Evolutionary conservation across 1,140 invertebrate genomes (phyloP), one percentile per base, ranked within the genome.

Genomic region (Ceratosolen solmsi): DNA sequence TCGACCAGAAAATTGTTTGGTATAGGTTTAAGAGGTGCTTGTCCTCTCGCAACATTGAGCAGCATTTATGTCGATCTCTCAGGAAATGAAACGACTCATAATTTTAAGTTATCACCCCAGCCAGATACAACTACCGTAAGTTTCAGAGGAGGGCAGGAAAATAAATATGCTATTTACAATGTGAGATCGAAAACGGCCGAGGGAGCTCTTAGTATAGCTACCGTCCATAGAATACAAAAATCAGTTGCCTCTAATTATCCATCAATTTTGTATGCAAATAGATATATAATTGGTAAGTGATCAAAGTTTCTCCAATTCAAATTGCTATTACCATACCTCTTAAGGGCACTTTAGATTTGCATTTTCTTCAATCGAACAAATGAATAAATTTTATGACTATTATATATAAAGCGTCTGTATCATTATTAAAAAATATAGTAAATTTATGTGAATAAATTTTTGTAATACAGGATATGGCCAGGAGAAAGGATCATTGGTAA

Each of bases 1-100:
- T 97, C 96, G 2, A 92, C 98, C 77, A 93, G 95, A 79, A 96
- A 95, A 86, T 91, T 98, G 25, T 99, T 98, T 92, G 97, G 96
- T 1, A 94, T 95, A 87, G 95, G 96, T 38, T 89, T 99, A 8
- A 93, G 93, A 80, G 94, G 94, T 63, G 92, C 94, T 60, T 99
- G 98, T 90, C 95, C 96, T 56, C 90, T 98, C 51, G 95, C 97
- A 41, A 92, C 92, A 27, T 92, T 91, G 25, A 98, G 96, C 86
- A 95, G 94, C 80, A 93, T 99, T 63, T 98, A 96, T 92, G 93
- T 99, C 9, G 97, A 98, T 90, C 90, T 95, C n/a, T 94, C 94
- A 25, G 93, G 92, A 80, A 94, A 95, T 88, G 89, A 89, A 74
- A 93, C 92, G 33, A 89, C 88, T 84, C 86, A 92, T 75, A 88